phyloP scores from a whole-genome alignment of 2,797 vertebrate species.

The Netta rufina region DNA sequence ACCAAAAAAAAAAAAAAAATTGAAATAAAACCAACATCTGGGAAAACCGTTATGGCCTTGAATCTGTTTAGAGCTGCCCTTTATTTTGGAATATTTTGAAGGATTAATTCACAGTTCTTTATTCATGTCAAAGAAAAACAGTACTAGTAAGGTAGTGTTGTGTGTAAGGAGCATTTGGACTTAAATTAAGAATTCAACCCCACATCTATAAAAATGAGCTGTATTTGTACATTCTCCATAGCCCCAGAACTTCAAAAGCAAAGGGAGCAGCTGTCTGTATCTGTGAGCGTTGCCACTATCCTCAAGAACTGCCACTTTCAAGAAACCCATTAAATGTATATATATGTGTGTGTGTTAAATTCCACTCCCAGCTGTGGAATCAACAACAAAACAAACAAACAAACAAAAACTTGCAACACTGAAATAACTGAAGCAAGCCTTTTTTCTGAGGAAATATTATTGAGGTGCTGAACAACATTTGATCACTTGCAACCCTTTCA shows the following conservation, averaged over 20 bases:
- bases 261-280: slow-evolving; percentile 33
- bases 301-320: not conserved
- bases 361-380: slow-evolving; percentile 10
- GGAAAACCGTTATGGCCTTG: not conserved
- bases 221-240: slow-evolving; percentile 2
- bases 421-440: slow-evolving; percentile 52
- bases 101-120: not conserved
- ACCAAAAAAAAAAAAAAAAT: not conserved
- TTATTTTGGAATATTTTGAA: slow-evolving; percentile 16
- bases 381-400: slow-evolving; percentile 52
- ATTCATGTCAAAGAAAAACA: not conserved
- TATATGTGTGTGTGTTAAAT: not conserved
- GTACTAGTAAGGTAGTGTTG: not conserved
- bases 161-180: not conserved
- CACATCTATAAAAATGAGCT: slow-evolving; percentile 46
- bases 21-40: not conserved
- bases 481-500: slow-evolving; percentile 63
- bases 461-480: slow-evolving; percentile 66
- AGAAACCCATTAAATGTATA: not conserved
- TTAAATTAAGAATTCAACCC: not conserved
- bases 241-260: slow-evolving; percentile 56
- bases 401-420: not conserved
- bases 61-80: not conserved
- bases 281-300: not conserved
- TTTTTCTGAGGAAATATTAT: slow-evolving; percentile 71